Evolutionary conservation across 2,113 vertebrate genomes (phyloP).

Genomic region (Stigmatopora nigra): DNA sequence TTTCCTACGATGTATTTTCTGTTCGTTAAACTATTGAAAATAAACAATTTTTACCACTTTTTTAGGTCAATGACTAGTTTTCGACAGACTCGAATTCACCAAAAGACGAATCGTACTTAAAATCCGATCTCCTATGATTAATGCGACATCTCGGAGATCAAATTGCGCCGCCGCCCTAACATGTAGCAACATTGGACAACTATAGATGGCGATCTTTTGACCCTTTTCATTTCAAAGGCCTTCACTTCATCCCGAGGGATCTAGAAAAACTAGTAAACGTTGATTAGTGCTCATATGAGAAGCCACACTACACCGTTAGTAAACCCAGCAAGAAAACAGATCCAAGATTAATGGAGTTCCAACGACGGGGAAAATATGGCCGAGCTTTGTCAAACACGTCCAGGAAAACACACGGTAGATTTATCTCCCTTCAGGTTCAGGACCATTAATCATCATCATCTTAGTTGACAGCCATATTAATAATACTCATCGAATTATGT

Average conservation of each 20-base stretch:
- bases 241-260: conserved; percentile 16
- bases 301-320: conserved; percentile 34
- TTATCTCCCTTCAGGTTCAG: conserved; percentile 48
- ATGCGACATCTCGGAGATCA: not conserved
- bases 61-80: not conserved
- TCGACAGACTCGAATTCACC: not conserved
- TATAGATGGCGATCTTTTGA: conserved; percentile 12
- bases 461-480: conserved; percentile 33
- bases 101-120: not conserved
- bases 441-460: conserved; percentile 42
- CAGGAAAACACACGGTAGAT: conserved; percentile 51
- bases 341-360: conserved; percentile 41
- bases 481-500: conserved; percentile 46
- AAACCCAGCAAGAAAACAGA: conserved; percentile 43
- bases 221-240: conserved; percentile 20
- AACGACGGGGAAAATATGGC: conserved; percentile 49
- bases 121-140: not conserved
- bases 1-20: too few species aligned
- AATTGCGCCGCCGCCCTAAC: not conserved
- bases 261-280: conserved; percentile 38
- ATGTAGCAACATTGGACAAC: conserved; percentile 10
- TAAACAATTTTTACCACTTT: not conserved
- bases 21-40: not conserved
- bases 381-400: conserved; percentile 52
- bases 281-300: conserved; percentile 41